phyloP scores from a whole-genome alignment of 2,797 vertebrate species.

The Sciaenops ocellatus region DNA sequence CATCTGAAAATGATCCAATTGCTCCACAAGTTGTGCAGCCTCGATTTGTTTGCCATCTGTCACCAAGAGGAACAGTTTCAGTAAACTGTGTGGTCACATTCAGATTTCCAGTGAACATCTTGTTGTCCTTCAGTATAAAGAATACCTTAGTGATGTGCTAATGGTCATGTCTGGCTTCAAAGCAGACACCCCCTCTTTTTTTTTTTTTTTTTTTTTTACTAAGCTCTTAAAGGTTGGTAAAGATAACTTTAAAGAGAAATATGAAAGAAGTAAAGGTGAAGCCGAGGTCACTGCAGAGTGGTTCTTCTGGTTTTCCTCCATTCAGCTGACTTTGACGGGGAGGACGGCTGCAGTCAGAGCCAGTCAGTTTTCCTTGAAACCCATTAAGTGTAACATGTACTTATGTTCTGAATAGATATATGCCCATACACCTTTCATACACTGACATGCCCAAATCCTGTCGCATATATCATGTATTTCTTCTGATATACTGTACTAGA shows the following conservation, averaged over 20 bases:
- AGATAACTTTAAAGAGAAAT: slow-evolving; percentile 57
- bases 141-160: slow-evolving; percentile 41
- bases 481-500: slow-evolving; percentile 45
- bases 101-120: slow-evolving; percentile 27
- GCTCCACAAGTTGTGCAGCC: not conserved
- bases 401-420: slow-evolving; percentile 30
- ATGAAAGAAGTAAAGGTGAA: slow-evolving; percentile 65
- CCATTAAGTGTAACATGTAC: slow-evolving; percentile 8
- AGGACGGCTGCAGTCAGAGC: slow-evolving; percentile 50
- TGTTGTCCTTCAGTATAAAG: slow-evolving; percentile 9
- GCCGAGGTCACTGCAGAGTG: slow-evolving; percentile 45
- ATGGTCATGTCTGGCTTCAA: slow-evolving; percentile 62
- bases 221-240: slow-evolving; percentile 52
- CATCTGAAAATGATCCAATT: slow-evolving; percentile 3
- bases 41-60: slow-evolving; percentile 28
- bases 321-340: slow-evolving; percentile 40
- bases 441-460: slow-evolving; percentile 35
- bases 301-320: slow-evolving; percentile 65
- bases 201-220: slow-evolving; percentile 20
- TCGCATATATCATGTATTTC: slow-evolving; percentile 39
- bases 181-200: slow-evolving; percentile 19
- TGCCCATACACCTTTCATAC: slow-evolving; percentile 21
- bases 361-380: slow-evolving; percentile 50
- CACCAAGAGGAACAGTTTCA: slow-evolving; percentile 10
- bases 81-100: slow-evolving; percentile 21